These are phyloP conservation scores for Sinelater perroti DNA, from an alignment of 2,888 invertebrate genomes.

Conservation along the genomic window DNA sequence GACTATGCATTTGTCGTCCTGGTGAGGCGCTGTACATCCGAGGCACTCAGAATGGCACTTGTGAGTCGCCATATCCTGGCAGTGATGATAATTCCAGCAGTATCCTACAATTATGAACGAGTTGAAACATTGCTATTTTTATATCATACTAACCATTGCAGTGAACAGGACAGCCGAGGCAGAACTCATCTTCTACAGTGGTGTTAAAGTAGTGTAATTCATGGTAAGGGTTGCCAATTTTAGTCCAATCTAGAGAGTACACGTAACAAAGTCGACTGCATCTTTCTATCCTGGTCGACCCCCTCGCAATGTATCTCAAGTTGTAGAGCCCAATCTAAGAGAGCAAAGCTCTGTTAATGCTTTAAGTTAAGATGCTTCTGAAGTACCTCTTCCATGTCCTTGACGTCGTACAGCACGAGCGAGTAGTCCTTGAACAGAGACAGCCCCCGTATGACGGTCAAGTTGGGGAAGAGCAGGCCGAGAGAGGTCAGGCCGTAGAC, in stretches of 20 bases:
- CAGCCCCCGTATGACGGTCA: conserved; percentile 86
- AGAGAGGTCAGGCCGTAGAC: conserved; percentile 76
- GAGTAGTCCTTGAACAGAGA: conserved; percentile 81
- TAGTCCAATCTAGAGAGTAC: conserved; percentile 73
- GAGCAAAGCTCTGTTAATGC: neutral
- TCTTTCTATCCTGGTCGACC: conserved; percentile 81
- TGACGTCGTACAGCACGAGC: conserved; percentile 78
- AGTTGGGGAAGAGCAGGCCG: conserved; percentile 83
- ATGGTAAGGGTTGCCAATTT: conserved; percentile 51
- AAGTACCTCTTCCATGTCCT: conserved; percentile 68
- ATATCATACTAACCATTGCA: conserved; percentile 22
- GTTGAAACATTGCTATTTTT: neutral
- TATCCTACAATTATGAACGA: conserved; percentile 47
- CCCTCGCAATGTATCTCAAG: conserved; percentile 78
- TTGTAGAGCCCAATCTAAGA: conserved; percentile 78
- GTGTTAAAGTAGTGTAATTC: conserved; percentile 17
- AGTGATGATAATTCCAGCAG: conserved; percentile 62
- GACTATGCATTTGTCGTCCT: conserved; percentile 68
- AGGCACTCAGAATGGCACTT: conserved; percentile 79
- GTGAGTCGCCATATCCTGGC: conserved; percentile 61
- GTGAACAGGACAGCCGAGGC: conserved; percentile 6
- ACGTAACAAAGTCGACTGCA: conserved; percentile 81
- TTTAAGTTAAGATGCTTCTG: too few species aligned
- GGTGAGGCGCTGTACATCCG: conserved; percentile 70
- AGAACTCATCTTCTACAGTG: conserved; percentile 17